phyloP scores from a whole-genome alignment of 2,797 vertebrate species.

The Scarus forsteni region DNA sequence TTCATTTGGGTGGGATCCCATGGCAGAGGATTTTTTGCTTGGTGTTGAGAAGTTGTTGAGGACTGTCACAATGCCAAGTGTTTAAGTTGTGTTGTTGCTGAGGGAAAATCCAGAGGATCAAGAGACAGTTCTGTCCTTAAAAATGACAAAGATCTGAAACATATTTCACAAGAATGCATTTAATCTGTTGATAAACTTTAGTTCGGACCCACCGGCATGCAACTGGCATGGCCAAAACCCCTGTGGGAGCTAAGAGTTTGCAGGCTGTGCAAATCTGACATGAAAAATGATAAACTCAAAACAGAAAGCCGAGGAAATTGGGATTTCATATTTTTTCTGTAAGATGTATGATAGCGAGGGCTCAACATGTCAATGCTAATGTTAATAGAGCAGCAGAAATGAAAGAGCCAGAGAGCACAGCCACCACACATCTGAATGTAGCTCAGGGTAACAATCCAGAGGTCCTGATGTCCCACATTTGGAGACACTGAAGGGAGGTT shows the following conservation, averaged over 20 bases:
- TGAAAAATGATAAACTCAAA: not conserved
- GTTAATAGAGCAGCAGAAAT: not conserved
- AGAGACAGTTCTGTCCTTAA: not conserved
- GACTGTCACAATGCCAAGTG: not conserved
- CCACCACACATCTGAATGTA: not conserved
- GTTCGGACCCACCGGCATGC: not conserved
- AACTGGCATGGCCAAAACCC: not conserved
- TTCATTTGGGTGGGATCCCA: no score
- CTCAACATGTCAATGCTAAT: constrained; percentile 24
- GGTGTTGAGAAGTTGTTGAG: not conserved
- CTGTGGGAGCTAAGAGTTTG: not conserved
- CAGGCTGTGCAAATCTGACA: not conserved
- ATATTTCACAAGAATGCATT: constrained; percentile 8
- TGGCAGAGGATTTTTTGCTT: no score
- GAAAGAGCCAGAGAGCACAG: constrained; percentile 3
- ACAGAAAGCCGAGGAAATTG: not conserved
- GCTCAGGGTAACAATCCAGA: constrained; percentile 12
- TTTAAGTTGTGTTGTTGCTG: not conserved
- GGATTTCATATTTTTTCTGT: not conserved
- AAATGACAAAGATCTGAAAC: not conserved
- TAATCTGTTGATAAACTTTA: constrained; percentile 13
- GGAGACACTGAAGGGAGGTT: not conserved
- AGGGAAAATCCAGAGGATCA: not conserved
- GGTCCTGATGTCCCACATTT: constrained; percentile 13
- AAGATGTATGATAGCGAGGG: not conserved